Conservation (phyloP, 2,888 invertebrate genomes). For the Acleris holmiana region DNA sequence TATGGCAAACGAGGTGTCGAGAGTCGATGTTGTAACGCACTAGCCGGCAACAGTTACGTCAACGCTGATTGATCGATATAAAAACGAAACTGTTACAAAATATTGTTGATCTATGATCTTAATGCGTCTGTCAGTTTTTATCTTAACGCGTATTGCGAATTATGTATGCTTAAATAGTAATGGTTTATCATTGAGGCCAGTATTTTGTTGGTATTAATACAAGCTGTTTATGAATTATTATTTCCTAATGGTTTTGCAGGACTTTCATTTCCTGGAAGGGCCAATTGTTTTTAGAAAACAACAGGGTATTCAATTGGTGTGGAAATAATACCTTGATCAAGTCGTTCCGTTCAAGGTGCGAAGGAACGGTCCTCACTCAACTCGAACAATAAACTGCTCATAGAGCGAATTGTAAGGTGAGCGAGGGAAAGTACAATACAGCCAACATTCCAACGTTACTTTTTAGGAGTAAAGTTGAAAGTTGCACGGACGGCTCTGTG, state of each 20-base stretch:
- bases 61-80: conserved; percentile 36
- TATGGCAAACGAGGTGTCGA: conserved; percentile 30
- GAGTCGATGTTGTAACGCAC: conserved; percentile 24
- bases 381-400: conserved; percentile 67
- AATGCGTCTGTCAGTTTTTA: conserved; percentile 23
- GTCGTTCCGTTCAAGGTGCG: conserved; percentile 61
- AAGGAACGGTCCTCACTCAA: conserved; percentile 58
- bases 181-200: not conserved
- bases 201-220: not conserved
- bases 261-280: conserved; percentile 4
- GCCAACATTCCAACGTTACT: conserved; percentile 50
- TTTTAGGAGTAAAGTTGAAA: conserved; percentile 51
- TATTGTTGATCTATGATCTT: conserved; percentile 29
- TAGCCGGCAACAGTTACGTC: conserved; percentile 33
- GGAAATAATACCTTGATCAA: conserved; percentile 52
- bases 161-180: conserved; percentile 12
- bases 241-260: not conserved
- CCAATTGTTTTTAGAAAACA: conserved; percentile 22
- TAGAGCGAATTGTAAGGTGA: conserved; percentile 53
- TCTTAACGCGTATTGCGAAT: conserved; percentile 9
- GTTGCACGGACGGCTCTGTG: conserved; percentile 40
- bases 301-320: conserved; percentile 41
- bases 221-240: not conserved
- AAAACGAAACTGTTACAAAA: conserved; percentile 37
- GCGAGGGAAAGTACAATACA: conserved; percentile 43